Base-by-base conservation (phyloP, 2,888 invertebrate genomes). In the Drosophila neotestacea region DNA sequence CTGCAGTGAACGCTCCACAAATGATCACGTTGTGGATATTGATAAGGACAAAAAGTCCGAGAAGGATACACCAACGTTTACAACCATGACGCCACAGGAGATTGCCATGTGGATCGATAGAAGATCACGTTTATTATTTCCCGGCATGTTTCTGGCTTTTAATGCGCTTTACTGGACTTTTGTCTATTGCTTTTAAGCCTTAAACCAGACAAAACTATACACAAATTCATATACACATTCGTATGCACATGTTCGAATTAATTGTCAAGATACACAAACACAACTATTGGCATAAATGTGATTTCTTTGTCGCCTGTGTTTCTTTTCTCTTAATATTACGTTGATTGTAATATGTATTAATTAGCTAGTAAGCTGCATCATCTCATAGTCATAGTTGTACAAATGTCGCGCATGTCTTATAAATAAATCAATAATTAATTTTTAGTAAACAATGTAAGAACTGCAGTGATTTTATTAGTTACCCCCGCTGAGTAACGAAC, bases 71-170 rank as follows among this genome's bases (percentile, higher is more conserved):
- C 81, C 86, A 13, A 91, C 91, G n/a, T 91, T 91, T 56, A 91
- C 91, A 47, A 91, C 91, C 64, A 91, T 91, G 91, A 91, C 91
- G 34, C 91, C 91, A 27, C 91, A 91, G 63, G 91, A 91, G 69
- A 91, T 91, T 58, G 91, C 91, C 67, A 91, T 91, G 91, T 91
- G 91, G 91, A 91, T 91, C 44, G 91, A 91, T 64, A 70, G 91
- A 34, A 81, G 91, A 6, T 87, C 91, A 1, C 80, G 91, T 13
- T 81, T 89, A 16, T 61, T 91, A 13, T 91, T 91, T 70, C 91
- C 91, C 1, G 76, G 87, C 42, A 90, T 89, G 91, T 91, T 91
- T 64, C 51, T 91, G 61, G 89, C 86, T 4, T 91, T 91, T 27
- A 91, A 91, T 78, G 89, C 81, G 38, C 70, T 91, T 44, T 91